A percentile compares a stretch with the other conserved stretches of the same genome.
Evolutionary conservation across 2,797 vertebrate species (phyloP).

Genomic region (Trachurus trachurus): DNA sequence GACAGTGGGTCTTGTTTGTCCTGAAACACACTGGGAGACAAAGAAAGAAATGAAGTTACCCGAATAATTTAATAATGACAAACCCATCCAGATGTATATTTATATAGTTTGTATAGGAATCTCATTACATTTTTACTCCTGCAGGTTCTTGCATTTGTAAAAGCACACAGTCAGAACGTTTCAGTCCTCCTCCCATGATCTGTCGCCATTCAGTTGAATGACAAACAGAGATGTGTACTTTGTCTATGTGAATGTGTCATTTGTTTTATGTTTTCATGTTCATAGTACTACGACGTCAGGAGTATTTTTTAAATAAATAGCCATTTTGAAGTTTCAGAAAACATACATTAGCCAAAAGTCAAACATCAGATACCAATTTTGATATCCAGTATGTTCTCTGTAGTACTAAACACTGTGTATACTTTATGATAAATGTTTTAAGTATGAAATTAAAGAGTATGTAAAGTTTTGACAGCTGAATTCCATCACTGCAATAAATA

Average conservation of each 20-base stretch:
- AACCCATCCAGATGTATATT: constrained; percentile 60
- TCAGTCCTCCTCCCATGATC: constrained; percentile 24
- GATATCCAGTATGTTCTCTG: constrained; percentile 76
- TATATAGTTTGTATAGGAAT: constrained; percentile 70
- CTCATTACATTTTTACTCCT: constrained; percentile 60
- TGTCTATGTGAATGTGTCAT: constrained; percentile 71
- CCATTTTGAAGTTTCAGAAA: constrained; percentile 73
- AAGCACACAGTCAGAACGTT: constrained; percentile 61
- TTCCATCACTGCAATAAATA: constrained; percentile 82
- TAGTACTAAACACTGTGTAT: constrained; percentile 75
- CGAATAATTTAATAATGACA: constrained; percentile 23
- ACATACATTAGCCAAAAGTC: constrained; percentile 58
- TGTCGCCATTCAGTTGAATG: constrained; percentile 44
- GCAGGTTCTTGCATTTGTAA: constrained; percentile 61
- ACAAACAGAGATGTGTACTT: constrained; percentile 57
- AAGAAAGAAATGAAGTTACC: constrained; percentile 30
- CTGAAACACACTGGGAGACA: constrained; percentile 26
- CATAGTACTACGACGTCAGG: constrained; percentile 65
- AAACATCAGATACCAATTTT: constrained; percentile 73
- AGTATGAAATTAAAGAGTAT: constrained; percentile 66
- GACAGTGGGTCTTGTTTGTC: constrained; percentile 18
- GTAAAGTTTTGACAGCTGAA: constrained; percentile 75
- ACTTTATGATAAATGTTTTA: constrained; percentile 72
- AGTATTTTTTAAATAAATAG: constrained; percentile 80
- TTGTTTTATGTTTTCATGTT: constrained; percentile 68